Percentiles rank a stretch among this genome's conserved stretches.
These are phyloP conservation scores for Nettapus auritus DNA, from an alignment of 2,113 vertebrate genomes.

Conservation along the genomic window DNA sequence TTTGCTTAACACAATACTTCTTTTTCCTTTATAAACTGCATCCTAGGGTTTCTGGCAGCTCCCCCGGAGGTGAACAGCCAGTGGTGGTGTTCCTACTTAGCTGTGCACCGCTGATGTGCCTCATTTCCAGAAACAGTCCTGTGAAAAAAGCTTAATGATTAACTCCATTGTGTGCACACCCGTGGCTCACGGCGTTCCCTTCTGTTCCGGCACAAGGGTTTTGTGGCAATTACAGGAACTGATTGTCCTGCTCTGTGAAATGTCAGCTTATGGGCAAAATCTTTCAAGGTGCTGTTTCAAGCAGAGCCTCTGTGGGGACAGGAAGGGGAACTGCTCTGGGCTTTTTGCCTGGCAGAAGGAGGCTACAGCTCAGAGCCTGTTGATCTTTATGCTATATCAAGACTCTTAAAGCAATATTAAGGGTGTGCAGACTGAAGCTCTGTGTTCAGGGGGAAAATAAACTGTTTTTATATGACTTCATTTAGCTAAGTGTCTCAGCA, in stretches of 20 bases:
- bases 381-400: neutral
- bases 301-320: neutral
- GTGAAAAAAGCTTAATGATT: neutral
- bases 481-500: neutral
- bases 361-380: neutral
- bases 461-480: neutral
- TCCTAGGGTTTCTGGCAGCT: neutral
- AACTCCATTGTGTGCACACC: neutral
- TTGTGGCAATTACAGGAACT: neutral
- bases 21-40: neutral
- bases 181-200: conserved; percentile 7
- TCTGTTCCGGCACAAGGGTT: neutral
- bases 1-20: neutral
- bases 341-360: neutral
- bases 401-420: neutral
- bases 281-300: neutral
- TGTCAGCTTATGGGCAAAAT: neutral
- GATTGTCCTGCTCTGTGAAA: neutral
- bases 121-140: neutral
- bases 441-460: neutral
- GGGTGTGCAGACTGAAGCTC: conserved; percentile 2
- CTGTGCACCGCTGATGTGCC: neutral
- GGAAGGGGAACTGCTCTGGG: neutral
- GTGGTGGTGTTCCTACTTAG: neutral
- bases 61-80: neutral